Percentiles rank a stretch among this genome's conserved stretches.
phyloP scores from a whole-genome alignment of 2,797 vertebrate species.

The Apogon talboti region DNA sequence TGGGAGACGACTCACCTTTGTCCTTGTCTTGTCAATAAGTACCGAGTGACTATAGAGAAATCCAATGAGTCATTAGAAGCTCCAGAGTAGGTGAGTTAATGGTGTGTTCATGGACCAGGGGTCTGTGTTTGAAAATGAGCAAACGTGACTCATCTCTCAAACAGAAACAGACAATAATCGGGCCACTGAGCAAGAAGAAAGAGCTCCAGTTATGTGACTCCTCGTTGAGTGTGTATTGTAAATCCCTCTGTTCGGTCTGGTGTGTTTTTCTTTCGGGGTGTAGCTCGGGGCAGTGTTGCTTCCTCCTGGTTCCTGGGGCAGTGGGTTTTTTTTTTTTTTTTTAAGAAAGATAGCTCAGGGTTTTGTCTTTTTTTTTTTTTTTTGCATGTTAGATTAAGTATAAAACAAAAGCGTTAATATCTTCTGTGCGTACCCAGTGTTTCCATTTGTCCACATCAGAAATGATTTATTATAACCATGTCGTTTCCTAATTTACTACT shows the following conservation, averaged over 20 bases:
- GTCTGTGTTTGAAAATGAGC: slow-evolving; percentile 58
- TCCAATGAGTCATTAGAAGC: slow-evolving; percentile 58
- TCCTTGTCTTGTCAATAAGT: slow-evolving; percentile 56
- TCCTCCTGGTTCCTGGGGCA: slow-evolving; percentile 44
- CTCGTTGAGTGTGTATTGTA: slow-evolving; percentile 63
- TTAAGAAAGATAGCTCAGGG: slow-evolving; percentile 20
- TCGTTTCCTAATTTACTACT: slow-evolving; percentile 27
- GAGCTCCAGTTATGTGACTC: slow-evolving; percentile 56
- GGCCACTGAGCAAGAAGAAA: slow-evolving; percentile 78
- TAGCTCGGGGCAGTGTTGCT: slow-evolving; percentile 48
- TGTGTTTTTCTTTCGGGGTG: slow-evolving; percentile 59
- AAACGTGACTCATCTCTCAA: slow-evolving; percentile 71
- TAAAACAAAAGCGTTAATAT: slow-evolving; percentile 57
- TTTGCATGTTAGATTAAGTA: slow-evolving; percentile 44
- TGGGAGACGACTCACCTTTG: slow-evolving; percentile 58
- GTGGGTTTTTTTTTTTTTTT: background rate
- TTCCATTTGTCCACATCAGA: slow-evolving; percentile 45
- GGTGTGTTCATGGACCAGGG: slow-evolving; percentile 51
- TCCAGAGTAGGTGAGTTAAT: slow-evolving; percentile 64
- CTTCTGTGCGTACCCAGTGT: slow-evolving; percentile 2
- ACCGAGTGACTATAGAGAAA: slow-evolving; percentile 32
- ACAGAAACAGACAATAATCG: slow-evolving; percentile 69
- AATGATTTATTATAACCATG: slow-evolving; percentile 14
- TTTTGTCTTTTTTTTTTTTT: slow-evolving; percentile 46
- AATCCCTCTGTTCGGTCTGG: slow-evolving; percentile 50